Conservation (phyloP, 2,797 vertebrate genomes). For the Cossypha heuglini region DNA sequence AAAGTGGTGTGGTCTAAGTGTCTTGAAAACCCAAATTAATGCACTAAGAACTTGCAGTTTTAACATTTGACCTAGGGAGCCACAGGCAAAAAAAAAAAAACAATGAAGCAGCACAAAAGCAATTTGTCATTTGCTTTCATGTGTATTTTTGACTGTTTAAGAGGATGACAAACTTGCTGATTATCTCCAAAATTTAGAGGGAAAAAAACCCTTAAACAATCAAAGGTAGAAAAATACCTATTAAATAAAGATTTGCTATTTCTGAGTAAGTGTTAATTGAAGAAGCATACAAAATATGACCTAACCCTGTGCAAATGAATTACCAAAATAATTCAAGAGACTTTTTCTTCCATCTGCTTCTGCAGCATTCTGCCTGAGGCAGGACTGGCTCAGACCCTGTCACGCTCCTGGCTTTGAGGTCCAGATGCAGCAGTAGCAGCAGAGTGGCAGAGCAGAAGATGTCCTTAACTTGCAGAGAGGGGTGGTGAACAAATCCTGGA, state of each 20-base stretch:
- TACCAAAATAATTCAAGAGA: background rate
- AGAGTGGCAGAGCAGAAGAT: background rate
- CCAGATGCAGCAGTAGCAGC: background rate
- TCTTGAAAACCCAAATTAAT: background rate
- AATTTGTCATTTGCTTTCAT: background rate
- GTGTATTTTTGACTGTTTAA: background rate
- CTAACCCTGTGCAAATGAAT: background rate
- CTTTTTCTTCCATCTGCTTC: background rate
- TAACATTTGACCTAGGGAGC: background rate
- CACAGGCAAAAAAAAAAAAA: background rate
- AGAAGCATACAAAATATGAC: background rate
- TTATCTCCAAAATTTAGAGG: background rate
- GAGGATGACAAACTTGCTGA: background rate
- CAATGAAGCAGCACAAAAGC: background rate
- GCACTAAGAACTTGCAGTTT: background rate
- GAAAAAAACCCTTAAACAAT: background rate
- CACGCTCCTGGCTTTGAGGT: background rate
- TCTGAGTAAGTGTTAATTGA: background rate
- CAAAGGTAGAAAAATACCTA: background rate
- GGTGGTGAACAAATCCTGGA: background rate
- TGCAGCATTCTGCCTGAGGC: background rate
- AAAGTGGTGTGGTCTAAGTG: background rate
- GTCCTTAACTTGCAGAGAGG: accelerated
- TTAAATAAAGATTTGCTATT: background rate
- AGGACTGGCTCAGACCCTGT: background rate